Conservation (phyloP, 2,888 invertebrate genomes). For the Bruchidius siliquastri region DNA sequence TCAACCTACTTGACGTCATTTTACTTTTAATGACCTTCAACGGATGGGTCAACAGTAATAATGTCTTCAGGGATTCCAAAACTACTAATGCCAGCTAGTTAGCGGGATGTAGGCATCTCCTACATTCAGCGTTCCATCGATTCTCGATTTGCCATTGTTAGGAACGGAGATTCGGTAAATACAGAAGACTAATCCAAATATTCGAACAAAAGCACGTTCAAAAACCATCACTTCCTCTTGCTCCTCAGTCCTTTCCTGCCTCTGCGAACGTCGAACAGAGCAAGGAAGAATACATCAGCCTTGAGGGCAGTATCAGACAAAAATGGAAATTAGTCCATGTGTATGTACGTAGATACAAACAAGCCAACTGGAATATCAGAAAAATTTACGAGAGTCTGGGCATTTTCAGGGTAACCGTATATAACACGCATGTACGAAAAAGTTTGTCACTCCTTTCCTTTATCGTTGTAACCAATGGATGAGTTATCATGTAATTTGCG, state of each 20-base stretch:
- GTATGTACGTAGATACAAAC: background rate
- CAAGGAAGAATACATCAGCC: background rate
- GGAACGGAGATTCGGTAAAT: background rate
- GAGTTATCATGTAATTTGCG: no score
- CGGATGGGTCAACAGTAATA: no score
- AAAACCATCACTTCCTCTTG: background rate
- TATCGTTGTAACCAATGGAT: no score
- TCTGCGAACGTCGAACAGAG: background rate
- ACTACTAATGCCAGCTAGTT: background rate
- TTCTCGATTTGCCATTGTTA: background rate
- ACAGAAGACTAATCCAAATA: background rate
- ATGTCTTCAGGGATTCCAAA: background rate
- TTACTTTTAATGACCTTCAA: no score
- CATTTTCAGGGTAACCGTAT: background rate
- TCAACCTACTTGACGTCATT: no score
- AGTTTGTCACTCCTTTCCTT: no score
- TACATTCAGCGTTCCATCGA: background rate
- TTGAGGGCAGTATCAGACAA: background rate
- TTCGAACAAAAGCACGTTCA: background rate
- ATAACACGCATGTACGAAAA: background rate
- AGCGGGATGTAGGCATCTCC: background rate
- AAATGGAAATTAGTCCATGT: background rate
- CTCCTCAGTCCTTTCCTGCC: background rate
- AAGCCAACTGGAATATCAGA: background rate
- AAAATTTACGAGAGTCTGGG: background rate